Evolutionary conservation across 1,140 invertebrate genomes (phyloP), one percentile per base, ranked within the genome.

Genomic region (Arion vulgaris): DNA sequence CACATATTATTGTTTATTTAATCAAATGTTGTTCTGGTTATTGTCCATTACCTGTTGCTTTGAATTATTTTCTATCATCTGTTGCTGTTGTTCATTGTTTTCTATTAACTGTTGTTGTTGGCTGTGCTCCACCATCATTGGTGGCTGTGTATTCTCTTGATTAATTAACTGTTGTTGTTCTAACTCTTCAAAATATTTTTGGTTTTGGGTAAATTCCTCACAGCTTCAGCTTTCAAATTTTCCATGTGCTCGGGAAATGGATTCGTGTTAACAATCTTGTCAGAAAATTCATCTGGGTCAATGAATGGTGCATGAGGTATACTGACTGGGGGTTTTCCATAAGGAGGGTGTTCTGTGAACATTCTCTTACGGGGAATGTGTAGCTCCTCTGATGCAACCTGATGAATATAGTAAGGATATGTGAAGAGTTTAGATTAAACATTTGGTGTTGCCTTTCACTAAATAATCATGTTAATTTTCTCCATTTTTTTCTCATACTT

Each of bases 261-360:
- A 34, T 81, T 66, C 1, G 34, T 81, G 49, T 81, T 81, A 71
- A 81, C 39, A 71, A 81, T 81, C 45, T 81, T 81, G 71, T 81
- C 80, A 41, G 71, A 7, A 74, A 81, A 81, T 11, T 81, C 80
- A 49, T 81, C 80, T 39, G 80, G 80, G 51, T 81, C 80, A 45
- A 81, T 81, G 36, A 81, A 81, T n/a, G 80, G 71, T 0, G 34
- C 80, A 15, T 62, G 26, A 2, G 41, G 80, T 32, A 81, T 57
- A 13, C 19, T 34, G 34, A 34, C 80, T 81, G 80, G 41, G 17
- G 80, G 68, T 57, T 74, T 72, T n/a, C 80, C 80, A 57, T 57
- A 81, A 0, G 80, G 80, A 28, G 80, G 80, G 32, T 81, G 36
- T 41, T 81, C 80, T 39, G 80, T 49, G 39, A 73, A 81, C 19